Evolutionary conservation across 2,797 vertebrate species (phyloP).

Genomic region (Enteromius paludinosus): DNA sequence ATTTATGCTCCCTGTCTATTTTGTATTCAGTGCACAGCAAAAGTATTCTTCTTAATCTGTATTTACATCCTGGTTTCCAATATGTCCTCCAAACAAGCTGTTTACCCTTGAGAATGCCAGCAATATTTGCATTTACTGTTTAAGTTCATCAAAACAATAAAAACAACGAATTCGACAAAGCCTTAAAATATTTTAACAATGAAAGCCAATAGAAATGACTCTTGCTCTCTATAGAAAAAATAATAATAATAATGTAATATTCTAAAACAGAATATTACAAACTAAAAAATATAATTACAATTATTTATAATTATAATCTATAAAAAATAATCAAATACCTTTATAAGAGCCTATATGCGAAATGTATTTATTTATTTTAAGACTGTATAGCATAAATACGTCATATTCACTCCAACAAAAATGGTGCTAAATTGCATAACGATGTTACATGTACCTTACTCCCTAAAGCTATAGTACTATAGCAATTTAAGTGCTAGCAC

Average conservation of each 20-base stretch:
- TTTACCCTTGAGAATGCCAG: background rate
- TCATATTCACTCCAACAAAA: background rate
- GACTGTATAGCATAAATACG: background rate
- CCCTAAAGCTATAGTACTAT: too few relatives aligned
- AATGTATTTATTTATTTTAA: background rate
- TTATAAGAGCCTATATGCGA: too few relatives aligned
- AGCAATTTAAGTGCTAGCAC: too few relatives aligned
- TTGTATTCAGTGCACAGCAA: background rate
- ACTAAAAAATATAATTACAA: too few relatives aligned
- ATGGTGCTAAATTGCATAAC: background rate
- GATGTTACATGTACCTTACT: too few relatives aligned
- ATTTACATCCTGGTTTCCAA: background rate
- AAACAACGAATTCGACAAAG: background rate
- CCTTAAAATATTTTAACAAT: background rate
- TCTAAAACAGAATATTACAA: background rate
- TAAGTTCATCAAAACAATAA: constrained; percentile 23
- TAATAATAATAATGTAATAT: background rate
- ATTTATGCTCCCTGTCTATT: background rate
- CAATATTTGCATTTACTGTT: background rate
- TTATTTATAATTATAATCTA: too few relatives aligned
- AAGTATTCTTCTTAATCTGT: background rate
- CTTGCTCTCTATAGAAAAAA: too few relatives aligned
- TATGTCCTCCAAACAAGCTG: background rate
- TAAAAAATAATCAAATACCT: too few relatives aligned
- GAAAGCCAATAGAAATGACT: background rate